Base-by-base conservation (phyloP, 1,140 invertebrate species). In the Brachionus manjavacas region DNA sequence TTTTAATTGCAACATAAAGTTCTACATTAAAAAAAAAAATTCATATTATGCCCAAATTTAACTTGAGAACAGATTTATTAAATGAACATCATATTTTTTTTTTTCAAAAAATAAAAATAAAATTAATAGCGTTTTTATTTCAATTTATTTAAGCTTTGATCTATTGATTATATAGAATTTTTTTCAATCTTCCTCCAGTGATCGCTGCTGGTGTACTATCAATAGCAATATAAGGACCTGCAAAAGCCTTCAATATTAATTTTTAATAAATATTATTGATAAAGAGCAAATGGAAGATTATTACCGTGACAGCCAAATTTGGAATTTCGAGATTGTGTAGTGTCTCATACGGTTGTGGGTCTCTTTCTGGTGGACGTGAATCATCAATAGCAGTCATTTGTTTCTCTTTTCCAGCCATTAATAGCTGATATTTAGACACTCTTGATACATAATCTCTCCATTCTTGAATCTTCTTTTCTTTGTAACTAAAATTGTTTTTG, bases 381-480 rank as follows among this genome's bases (percentile, higher is more conserved):
- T 88, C 87, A 43, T 89, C 88, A 60, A 89, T 87, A 0, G 88
- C 87, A 4, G 87, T 84, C 80, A 88, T 86, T 70, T 89, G 88
- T 85, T 87, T 86, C 41, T 88, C 87, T 83, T 88, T 79, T 12
- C 60, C 31, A 25, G 23, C 66, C 60, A 85, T 52, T 16, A 85
- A 66, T 35, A 41, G 60, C 6, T 14, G 39, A 66, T 80, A 74
- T 46, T 70, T 70, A 25, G 64, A 43, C n/a, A 39, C 64, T 35
- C 55, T 11, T 35, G 31, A 7, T 25, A 80, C 41, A 84, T 70
- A 83, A 20, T 68, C 60, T 35, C 70, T 83, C 81, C 81, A 83
- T 83, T 83, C 60, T 83, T 83, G 46, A 1, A 70, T 68, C 35
- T 39, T 46, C 23, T 83, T 83, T 25, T 83, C 81, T 39, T 83